Base-by-base conservation (phyloP, 2,888 invertebrate species). In the Lepidonotus clava region DNA sequence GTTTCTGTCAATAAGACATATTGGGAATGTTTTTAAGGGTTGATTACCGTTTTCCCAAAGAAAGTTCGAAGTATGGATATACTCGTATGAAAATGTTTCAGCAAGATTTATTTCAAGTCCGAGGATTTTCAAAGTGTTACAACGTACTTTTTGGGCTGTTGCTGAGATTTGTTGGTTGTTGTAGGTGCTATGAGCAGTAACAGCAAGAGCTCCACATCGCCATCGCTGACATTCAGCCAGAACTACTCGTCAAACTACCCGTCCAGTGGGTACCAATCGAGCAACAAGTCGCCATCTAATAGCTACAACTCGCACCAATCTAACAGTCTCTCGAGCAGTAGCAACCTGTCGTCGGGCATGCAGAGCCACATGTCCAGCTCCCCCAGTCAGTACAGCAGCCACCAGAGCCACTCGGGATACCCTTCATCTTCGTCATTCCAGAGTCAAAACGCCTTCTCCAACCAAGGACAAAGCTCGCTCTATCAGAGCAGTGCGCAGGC, bases 371-470 rank as follows among this genome's bases (percentile, higher is more conserved):
- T 84, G 67, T 66, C 84, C 8, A 86, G 38, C 28, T 6, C 84
- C 4, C 87, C 86, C 53, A 83, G 71, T 83, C 83, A 86, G 61
- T 87, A 86, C 61, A 67, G 53, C 46, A 80, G 67, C 28, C 67
- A 85, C 86, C 88, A 86, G 66, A 85, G 86, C 80, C 88, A 88
- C 71, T 87, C 88, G 36, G 77, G 67, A 24, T 88, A 88, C 76
- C 90, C 89, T 86, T 67, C 89, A n/a, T 90, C 92, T 61, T 89
- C 91, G 87, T 89, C 91, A 88, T 93, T 91, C 91, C 92, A 92
- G 87, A 90, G 89, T 88, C 91, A 91, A 86, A 88, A 90, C 41
- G 89, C 89, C 87, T 91, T 89, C 85, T 90, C 90, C 8, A 88
- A 84, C 83, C 86, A 88, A 83, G 85, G 90, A 86, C 90, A 89